Evolutionary conservation across 1,140 invertebrate genomes (phyloP).

Genomic region (Ephestia elutella): DNA sequence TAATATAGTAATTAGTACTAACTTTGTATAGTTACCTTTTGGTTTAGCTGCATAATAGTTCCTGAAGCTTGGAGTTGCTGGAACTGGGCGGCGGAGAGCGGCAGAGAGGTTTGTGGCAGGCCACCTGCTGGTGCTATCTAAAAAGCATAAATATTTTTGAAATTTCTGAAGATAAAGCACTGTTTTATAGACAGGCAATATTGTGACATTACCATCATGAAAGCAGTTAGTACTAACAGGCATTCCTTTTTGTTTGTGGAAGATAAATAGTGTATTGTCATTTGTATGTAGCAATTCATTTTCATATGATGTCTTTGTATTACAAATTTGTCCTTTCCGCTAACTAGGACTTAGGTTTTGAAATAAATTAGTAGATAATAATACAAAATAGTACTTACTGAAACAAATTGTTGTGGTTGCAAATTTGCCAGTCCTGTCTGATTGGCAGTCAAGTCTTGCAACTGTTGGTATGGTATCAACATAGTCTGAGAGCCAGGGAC

Average conservation of each 20-base stretch:
- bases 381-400: constrained; percentile 41
- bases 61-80: constrained; percentile 56
- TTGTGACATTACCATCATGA: too few relatives aligned
- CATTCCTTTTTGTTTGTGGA: too few relatives aligned
- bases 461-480: constrained; percentile 64
- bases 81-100: constrained; percentile 51
- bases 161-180: too few relatives aligned
- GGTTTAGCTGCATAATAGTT: constrained; percentile 61
- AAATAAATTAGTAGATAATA: not conserved
- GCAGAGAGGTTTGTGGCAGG: constrained; percentile 58
- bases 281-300: too few relatives aligned
- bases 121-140: constrained; percentile 62
- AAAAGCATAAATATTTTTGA: too few relatives aligned
- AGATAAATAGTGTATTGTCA: too few relatives aligned
- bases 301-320: too few relatives aligned
- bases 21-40: constrained; percentile 41
- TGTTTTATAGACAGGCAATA: too few relatives aligned
- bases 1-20: not conserved
- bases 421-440: constrained; percentile 53
- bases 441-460: constrained; percentile 55
- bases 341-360: too few relatives aligned
- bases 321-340: too few relatives aligned
- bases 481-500: constrained; percentile 64
- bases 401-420: constrained; percentile 64
- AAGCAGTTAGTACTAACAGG: too few relatives aligned